Conservation (phyloP, 1,140 invertebrate genomes). For the Diorhabda sublineata region DNA sequence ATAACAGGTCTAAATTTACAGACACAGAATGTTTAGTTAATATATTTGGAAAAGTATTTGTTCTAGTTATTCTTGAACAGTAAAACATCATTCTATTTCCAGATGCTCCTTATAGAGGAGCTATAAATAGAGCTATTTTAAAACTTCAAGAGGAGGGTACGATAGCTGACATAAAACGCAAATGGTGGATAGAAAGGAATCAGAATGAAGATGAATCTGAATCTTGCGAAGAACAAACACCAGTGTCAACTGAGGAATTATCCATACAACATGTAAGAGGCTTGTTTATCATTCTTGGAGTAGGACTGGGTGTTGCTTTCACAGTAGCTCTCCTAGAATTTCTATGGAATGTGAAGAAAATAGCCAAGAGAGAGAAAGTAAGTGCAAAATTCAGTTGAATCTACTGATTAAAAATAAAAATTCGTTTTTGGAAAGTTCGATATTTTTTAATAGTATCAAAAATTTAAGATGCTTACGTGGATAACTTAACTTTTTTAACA, state of each 20-base stretch:
- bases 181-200: slow-evolving; percentile 75
- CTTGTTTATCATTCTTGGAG: slow-evolving; percentile 79
- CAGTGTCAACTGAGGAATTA: slow-evolving; percentile 48
- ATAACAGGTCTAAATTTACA: no score
- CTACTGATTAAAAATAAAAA: no score
- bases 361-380: slow-evolving; percentile 73
- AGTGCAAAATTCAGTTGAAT: not conserved
- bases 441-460: no score
- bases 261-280: slow-evolving; percentile 83
- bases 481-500: no score
- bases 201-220: slow-evolving; percentile 37
- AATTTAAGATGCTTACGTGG: no score
- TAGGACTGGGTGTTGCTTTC: slow-evolving; percentile 63
- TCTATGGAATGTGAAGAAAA: slow-evolving; percentile 72
- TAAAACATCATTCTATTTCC: slow-evolving; percentile 2
- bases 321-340: slow-evolving; percentile 72
- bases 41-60: no score
- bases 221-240: not conserved
- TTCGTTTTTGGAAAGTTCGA: no score
- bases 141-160: slow-evolving; percentile 77
- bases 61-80: no score
- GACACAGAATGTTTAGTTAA: no score
- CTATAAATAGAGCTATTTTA: slow-evolving; percentile 70
- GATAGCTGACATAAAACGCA: slow-evolving; percentile 72
- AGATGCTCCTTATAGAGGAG: slow-evolving; percentile 59